A percentile compares a stretch with the other conserved stretches of the same genome.
phyloP scores from a whole-genome alignment of 1,140 invertebrate species.

The Zaprionus africanus region DNA sequence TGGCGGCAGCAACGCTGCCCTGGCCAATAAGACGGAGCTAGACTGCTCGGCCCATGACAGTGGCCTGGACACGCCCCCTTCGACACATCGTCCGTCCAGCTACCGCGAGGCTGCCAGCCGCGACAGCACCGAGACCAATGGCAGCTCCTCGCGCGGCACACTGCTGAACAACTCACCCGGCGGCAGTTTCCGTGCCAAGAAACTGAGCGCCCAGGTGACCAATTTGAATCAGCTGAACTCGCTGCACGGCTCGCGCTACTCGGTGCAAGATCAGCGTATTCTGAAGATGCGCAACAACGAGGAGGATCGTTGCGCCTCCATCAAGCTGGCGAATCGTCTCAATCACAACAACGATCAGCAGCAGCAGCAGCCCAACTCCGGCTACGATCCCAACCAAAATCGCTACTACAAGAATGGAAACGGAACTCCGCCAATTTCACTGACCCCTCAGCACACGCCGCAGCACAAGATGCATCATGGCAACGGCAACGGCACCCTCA shows the following conservation, averaged over 20 bases:
- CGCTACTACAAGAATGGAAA: slow-evolving; percentile 80
- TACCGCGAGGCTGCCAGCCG: slow-evolving; percentile 75
- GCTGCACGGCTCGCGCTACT: slow-evolving; percentile 73
- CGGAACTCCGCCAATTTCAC: slow-evolving; percentile 69
- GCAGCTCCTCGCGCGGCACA: slow-evolving; percentile 77
- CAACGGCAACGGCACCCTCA: slow-evolving; percentile 67
- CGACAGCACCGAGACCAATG: slow-evolving; percentile 79
- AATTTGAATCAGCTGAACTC: slow-evolving; percentile 81
- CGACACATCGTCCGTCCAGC: slow-evolving; percentile 80
- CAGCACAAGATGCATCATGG: slow-evolving; percentile 66
- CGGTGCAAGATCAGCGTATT: slow-evolving; percentile 82
- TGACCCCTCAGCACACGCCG: slow-evolving; percentile 79
- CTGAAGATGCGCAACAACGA: slow-evolving; percentile 81
- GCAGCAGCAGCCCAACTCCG: slow-evolving; percentile 25
- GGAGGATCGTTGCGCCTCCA: slow-evolving; percentile 79
- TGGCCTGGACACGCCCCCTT: slow-evolving; percentile 80
- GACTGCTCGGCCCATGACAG: slow-evolving; percentile 83
- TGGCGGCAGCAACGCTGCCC: slow-evolving; percentile 47
- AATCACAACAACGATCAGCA: slow-evolving; percentile 69
- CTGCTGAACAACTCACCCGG: slow-evolving; percentile 76
- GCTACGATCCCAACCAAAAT: slow-evolving; percentile 83
- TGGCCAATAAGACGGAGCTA: slow-evolving; percentile 68
- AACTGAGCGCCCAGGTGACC: slow-evolving; percentile 68
- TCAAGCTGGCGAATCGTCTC: slow-evolving; percentile 76
- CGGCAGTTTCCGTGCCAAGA: slow-evolving; percentile 79